These are phyloP conservation scores for Hydrotaea cyrtoneurina DNA, from an alignment of 2,888 invertebrate species.

Conservation along the genomic window DNA sequence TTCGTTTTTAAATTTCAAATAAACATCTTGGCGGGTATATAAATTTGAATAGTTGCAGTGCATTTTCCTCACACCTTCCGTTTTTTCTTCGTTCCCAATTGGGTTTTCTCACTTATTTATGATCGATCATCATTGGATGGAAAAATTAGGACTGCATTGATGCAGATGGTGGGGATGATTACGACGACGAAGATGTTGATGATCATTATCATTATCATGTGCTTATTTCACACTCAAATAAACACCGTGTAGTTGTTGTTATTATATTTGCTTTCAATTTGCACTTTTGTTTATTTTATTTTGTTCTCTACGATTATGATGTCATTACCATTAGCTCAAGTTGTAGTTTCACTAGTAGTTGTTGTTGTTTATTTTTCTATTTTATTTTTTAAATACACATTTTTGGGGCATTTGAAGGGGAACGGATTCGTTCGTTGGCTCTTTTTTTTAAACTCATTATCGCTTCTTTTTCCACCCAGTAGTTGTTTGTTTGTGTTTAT, in stretches of 20 bases:
- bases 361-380: neutral
- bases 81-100: neutral
- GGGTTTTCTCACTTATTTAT: slow-evolving; percentile 4
- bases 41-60: neutral
- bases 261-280: slow-evolving; percentile 14
- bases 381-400: neutral
- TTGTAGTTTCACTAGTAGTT: neutral
- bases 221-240: slow-evolving; percentile 31
- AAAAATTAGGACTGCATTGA: neutral
- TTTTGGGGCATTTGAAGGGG: slow-evolving; percentile 1
- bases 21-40: neutral
- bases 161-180: neutral
- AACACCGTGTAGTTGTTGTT: slow-evolving; percentile 14
- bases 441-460: slow-evolving; percentile 20
- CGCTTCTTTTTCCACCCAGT: neutral
- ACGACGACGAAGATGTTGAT: neutral
- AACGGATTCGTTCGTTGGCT: neutral
- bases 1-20: neutral
- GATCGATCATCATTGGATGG: neutral
- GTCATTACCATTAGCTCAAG: slow-evolving; percentile 53
- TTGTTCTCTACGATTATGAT: slow-evolving; percentile 47
- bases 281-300: slow-evolving; percentile 40
- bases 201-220: slow-evolving; percentile 34
- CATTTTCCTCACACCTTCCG: slow-evolving; percentile 3
- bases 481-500: neutral